Base-by-base conservation (phyloP, 1,140 invertebrate genomes). In the Archivesica marissinica region DNA sequence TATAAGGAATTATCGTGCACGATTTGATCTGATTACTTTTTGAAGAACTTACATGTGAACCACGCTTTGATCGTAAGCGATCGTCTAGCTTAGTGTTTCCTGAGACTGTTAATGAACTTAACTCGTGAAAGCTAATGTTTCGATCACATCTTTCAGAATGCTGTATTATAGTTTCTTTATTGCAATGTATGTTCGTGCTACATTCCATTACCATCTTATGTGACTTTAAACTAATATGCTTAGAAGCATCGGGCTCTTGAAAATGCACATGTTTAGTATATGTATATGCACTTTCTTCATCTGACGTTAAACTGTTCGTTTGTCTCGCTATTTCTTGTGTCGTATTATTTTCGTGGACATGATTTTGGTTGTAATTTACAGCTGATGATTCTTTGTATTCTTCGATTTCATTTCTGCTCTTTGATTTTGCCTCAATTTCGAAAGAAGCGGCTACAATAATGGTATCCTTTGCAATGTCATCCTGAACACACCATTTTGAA, bases 261-360 rank as follows among this genome's bases (percentile, higher is more conserved):
- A 72, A 72, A 72, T 72, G 41, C 7, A 72, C 68, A 50, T 72
- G 68, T 44, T 72, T 72, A 20, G n/a, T 20, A 13, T 28, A 1
- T 33, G 4, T 72, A 11, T 44, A 7, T 1, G 23, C 38, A 15
- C 9, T 70, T 64, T 64, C 30, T 64, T 64, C 15, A 7, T 6
- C n/a, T 4, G 9, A 25, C 9, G 23, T 72, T 15, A 30, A 1
- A 23, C 2, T 30, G 2, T 38, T 30, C 28, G 23, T 13, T 44
- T 41, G 23, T 7, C 23, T 23, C 28, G n/a, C 28, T 70, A 1
- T 0, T 41, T 47, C 39, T 6, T 3, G 11, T 66, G n/a, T 35
- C 20, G 17, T 44, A 11, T 28, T 6, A 44, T 1, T 28, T 44
- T 44, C 23, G 23, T 4, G 13, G 15, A 23, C 28, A 3, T 41